A percentile compares a stretch with the other conserved stretches of the same genome.
phyloP scores from a whole-genome alignment of 2,888 invertebrate genomes.

The Xestobium rufovillosum region DNA sequence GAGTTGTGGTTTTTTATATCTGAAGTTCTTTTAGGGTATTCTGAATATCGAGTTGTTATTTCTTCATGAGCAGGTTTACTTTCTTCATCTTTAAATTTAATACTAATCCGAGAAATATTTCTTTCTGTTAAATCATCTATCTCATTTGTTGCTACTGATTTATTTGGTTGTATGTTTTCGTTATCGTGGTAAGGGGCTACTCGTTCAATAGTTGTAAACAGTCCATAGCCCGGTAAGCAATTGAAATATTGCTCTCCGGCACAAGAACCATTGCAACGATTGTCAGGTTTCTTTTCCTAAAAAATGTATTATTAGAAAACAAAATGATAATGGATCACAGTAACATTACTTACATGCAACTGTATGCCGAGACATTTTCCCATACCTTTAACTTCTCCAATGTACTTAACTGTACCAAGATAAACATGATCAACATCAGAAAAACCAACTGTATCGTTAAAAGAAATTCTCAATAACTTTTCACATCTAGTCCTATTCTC shows the following conservation, averaged over 20 bases:
- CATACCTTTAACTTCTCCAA: constrained; percentile 48
- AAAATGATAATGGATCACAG: too few species aligned
- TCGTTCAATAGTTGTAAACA: constrained; percentile 41
- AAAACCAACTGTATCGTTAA: constrained; percentile 41
- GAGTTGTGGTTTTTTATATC: constrained; percentile 25
- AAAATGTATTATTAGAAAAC: constrained; percentile 14
- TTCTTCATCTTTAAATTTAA: constrained; percentile 10
- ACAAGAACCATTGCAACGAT: constrained; percentile 37
- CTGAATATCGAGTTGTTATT: constrained; percentile 35
- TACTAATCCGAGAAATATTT: constrained; percentile 18
- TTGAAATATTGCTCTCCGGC: constrained; percentile 39
- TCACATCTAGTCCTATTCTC: constrained; percentile 43
- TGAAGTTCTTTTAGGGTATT: constrained; percentile 22
- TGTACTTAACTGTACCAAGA: constrained; percentile 46
- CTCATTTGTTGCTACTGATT: constrained; percentile 10
- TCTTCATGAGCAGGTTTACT: constrained; percentile 31
- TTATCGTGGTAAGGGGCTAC: constrained; percentile 26
- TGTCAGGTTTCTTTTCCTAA: constrained; percentile 36
- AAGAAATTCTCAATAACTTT: constrained; percentile 38
- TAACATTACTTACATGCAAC: constrained; percentile 44
- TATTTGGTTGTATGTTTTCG: constrained; percentile 10
- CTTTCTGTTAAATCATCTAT: constrained; percentile 20
- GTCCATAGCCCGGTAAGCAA: constrained; percentile 37
- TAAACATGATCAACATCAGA: constrained; percentile 33
- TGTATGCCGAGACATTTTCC: constrained; percentile 52